Conservation (phyloP, 2,113 vertebrate genomes). For the Cebus imitator region DNA sequence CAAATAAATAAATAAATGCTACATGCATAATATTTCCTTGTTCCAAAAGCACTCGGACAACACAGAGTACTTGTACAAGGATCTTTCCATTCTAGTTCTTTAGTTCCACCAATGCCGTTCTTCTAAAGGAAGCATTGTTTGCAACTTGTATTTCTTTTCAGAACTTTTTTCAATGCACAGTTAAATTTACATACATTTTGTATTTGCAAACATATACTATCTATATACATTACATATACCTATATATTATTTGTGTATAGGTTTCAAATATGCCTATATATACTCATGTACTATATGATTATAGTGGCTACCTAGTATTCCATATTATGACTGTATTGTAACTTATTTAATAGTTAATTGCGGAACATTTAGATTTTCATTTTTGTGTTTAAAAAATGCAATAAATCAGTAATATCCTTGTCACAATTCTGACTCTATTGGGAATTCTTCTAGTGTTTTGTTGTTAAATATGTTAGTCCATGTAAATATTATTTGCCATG, state of each 20-base stretch:
- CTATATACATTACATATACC: not conserved
- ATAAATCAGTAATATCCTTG: not conserved
- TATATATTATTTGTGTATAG: not conserved
- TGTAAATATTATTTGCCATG: constrained; percentile 7
- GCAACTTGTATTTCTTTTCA: constrained; percentile 7
- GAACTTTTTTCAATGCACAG: not conserved
- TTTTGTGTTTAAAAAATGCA: constrained; percentile 6
- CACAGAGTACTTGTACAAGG: not conserved
- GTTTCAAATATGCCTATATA: not conserved
- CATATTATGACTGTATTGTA: not conserved
- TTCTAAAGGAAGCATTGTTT: constrained; percentile 5
- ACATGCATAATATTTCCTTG: not conserved
- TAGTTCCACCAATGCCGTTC: not conserved
- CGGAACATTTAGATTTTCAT: not conserved
- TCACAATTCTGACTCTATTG: not conserved
- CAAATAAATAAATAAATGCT: not conserved
- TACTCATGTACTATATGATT: not conserved
- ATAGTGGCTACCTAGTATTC: not conserved
- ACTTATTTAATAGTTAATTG: not conserved
- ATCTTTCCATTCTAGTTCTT: not conserved
- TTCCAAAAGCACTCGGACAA: not conserved
- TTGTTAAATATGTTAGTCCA: constrained; percentile 22
- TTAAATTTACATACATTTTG: not conserved
- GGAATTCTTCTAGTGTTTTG: not conserved
- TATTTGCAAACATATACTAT: not conserved